Base-by-base conservation (phyloP, 1,140 invertebrate species). In the Spodoptera frugiperda region DNA sequence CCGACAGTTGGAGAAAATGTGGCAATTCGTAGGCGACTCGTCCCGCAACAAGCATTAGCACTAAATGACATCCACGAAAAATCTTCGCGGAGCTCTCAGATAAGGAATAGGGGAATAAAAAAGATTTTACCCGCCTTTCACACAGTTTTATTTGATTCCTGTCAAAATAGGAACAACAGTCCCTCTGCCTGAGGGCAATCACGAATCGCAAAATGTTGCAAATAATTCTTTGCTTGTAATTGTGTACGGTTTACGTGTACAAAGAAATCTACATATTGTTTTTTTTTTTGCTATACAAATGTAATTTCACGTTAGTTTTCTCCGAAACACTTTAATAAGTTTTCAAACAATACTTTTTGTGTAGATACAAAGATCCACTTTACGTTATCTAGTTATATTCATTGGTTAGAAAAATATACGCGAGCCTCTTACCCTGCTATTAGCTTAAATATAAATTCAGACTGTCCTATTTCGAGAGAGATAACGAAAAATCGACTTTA, bases 21-120 rank as follows among this genome's bases (percentile, higher is more conserved):
- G 83, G 84, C 89, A 88, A 93, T 93, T 93, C 89, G 91, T 90
- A 93, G 78, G 87, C 91, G 80, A 82, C 84, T 85, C 89, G 86
- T 84, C 86, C 85, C 89, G 84, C 87, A 85, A 89, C 87, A 86
- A 80, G 88, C 89, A 91, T 92, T 93, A 93, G 82, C 91, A 92
- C 91, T 91, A 93, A 92, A 93, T 92, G 91, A 93, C 89, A 89
- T 89, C 87, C 81, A 88, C 87, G 87, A 91, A 92, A 91, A 91
- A 92, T 91, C 89, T 87, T 87, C 80, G 78, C 86, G 74, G 82
- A 84, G 73, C 80, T 68, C 79, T 85, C 81, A 87, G 86, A 92
- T 88, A 90, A 89, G 85, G 83, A 87, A 91, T 91, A 81, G 80
- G 87, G 85, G 87, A 85, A 86, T 86, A 89, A 89, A 84, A 83